Evolutionary conservation across 2,797 vertebrate genomes (phyloP), one percentile per base, ranked within the genome.

Genomic region (Falco peregrinus): DNA sequence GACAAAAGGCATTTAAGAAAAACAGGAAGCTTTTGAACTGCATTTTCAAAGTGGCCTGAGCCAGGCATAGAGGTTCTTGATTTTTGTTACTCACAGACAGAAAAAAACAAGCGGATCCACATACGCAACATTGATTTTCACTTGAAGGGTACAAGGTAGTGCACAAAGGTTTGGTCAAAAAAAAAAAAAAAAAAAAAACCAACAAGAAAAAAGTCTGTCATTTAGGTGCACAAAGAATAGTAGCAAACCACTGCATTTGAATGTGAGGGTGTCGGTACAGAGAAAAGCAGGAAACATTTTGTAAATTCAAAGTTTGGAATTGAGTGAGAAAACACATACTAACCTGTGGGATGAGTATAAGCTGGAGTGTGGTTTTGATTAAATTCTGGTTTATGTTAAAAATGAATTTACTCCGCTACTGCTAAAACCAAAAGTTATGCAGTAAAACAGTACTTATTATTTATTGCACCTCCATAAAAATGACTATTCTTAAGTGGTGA

Each of bases 401-500:
- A 93, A 86, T 63, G 6, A 26, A 63, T 78, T 85, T 78, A 51
- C 9, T 78, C 18, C 1, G 2, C 45, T 54, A 74, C 48, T 81
- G n/a, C 75, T 92, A 59, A 85, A 80, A 85, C 12, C 24, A 90
- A 86, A 89, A 84, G 16, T 11, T 22, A 64, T 68, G 6, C 51
- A 79, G 28, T 85, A 85, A 89, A 89, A 19, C 18, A 56, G 33
- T 50, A 16, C 45, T 87, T 54, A 79, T 37, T 89, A 68, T 86
- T 95, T 95, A 84, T 68, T 78, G 41, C 26, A 80, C 31, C 25
- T 78, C 59, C 69, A 56, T 90, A 87, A 92, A 97, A 92, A 57
- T 67, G 13, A 51, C 11, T 78, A 8, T 77, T 92, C 54, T 73
- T 75, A 84, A 75, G 47, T 63, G 47, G 25, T 81, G 76, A 94